Base-by-base conservation (phyloP, 2,113 vertebrate species). In the Donacobius atricapilla region DNA sequence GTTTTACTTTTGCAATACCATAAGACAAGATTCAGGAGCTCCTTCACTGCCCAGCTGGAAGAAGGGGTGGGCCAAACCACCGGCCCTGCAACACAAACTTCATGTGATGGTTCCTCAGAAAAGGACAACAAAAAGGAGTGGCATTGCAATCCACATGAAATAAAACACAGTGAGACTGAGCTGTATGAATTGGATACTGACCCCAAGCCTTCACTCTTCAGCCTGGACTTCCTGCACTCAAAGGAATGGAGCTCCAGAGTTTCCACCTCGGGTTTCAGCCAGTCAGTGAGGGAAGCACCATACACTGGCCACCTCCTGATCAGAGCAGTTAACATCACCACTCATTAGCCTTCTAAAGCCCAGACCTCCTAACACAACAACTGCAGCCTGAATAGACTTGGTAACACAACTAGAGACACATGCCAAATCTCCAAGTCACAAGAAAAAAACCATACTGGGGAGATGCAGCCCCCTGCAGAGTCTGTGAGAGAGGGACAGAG, bases 111-210 rank as follows among this genome's bases (percentile, higher is more conserved):
- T 27, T 72, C 37, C 63, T n/a, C 57, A 10, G 30, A 39, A 63
- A 83, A 85, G 30, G 23, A 39, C 70, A 58, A 60, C 11, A 48
- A 56, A 50, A 68, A 6, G 19, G 37, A 69, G n/a, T 1, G 2
- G 45, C 22, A 30, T 0, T 39, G 30, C 11, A 57, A 51, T 14
- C 31, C 27, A 13, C 4, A 39, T 35, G 71, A 72, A 51, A 86
- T 48, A 19, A 28, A 66, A 37, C 47, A 37, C 12, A 61, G 24
- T 60, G 37, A 73, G 28, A 57, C 3, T 19, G 31, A 83, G 35
- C n/a, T 31, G 28, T 37, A 33, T 0, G 0, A 60, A 69, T 0
- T 21, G 4, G 24, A 30, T 30, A 35, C 19, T 30, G 54, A 48
- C 5, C 13, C 24, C 39, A 57, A 39, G 47, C 21, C 30, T 23